Base-by-base conservation (phyloP, 2,113 vertebrate species). In the Porphyrio hochstetteri region DNA sequence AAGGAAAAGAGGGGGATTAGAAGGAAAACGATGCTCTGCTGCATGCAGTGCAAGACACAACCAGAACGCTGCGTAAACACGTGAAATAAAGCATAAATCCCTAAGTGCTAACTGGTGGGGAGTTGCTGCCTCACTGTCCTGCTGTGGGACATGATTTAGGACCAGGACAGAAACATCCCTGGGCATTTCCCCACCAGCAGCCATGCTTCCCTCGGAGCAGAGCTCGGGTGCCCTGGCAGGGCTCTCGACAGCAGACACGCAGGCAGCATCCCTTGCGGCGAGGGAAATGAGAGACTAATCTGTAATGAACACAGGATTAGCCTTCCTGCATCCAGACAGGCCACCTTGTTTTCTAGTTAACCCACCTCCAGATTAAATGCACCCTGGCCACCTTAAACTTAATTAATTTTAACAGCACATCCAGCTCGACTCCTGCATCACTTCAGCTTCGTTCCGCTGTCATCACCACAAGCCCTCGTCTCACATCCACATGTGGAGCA, bases 401-500 rank as follows among this genome's bases (percentile, higher is more conserved):
- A 7, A 65, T 74, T 60, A 3, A 64, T 60, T 68, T 35, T 5
- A 50, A 13, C 1, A 13, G 16, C 38, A 44, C 2, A 0, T 7
- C 4, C 64, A 50, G 7, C 24, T 25, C 5, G 0, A 28, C 15
- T 61, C 46, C 61, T 36, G 33, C 36, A 10, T 3, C 15, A 21
- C 78, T 63, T 11, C 42, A 8, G 28, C 5, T 36, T 27, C 2
- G 1, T 10, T 2, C 3, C 4, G 13, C 38, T 10, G 28, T 46
- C 12, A 7, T 0, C 2, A 33, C 42, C 5, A 4, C 15, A 3
- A 42, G 7, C 42, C 60, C 28, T 15, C 14, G 1, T 38, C n/a
- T 6, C 38, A 4, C 16, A 3, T 1, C 46, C 4, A 20, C 0
- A 1, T 3, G 16, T 17, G 0, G 75, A 18, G 29, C 6, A 70